Conservation (phyloP, 2,888 invertebrate genomes). For the Conus canariensis region DNA sequence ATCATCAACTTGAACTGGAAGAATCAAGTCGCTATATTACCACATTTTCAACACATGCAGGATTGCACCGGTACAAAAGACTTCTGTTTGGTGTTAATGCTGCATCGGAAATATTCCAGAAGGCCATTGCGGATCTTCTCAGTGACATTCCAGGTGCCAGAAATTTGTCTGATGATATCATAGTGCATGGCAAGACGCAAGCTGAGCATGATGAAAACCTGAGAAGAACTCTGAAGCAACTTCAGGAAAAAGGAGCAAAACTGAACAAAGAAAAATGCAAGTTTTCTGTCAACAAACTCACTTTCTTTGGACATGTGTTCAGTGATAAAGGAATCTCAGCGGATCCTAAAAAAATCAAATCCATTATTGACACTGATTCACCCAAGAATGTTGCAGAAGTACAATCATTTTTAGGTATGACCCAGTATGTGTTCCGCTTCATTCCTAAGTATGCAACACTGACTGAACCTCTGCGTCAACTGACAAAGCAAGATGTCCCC, state of each 20-base stretch:
- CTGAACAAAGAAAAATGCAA: neutral
- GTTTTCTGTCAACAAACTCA: neutral
- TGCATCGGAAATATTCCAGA: slow-evolving; percentile 76
- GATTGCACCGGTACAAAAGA: neutral
- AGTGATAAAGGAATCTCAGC: neutral
- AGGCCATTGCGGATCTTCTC: slow-evolving; percentile 70
- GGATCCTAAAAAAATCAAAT: neutral
- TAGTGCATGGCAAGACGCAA: slow-evolving; percentile 61
- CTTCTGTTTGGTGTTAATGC: slow-evolving; percentile 63
- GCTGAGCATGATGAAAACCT: slow-evolving; percentile 57
- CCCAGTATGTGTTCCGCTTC: neutral
- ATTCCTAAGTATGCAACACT: neutral
- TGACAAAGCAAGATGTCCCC: slow-evolving; percentile 37
- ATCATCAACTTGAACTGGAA: slow-evolving; percentile 57
- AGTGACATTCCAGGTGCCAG: slow-evolving; percentile 69
- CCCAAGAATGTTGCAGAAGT: neutral
- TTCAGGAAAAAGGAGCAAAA: neutral
- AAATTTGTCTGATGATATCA: slow-evolving; percentile 77
- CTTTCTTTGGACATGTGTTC: neutral
- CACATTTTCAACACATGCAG: slow-evolving; percentile 57
- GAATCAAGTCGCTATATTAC: slow-evolving; percentile 58
- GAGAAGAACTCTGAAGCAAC: neutral
- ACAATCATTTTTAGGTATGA: neutral
- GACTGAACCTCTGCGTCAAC: neutral
- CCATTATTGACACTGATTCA: neutral